These are phyloP conservation scores for Bergia puertoricense DNA, from an alignment of 92 coral and sea anemone species.

Conservation along the genomic window DNA sequence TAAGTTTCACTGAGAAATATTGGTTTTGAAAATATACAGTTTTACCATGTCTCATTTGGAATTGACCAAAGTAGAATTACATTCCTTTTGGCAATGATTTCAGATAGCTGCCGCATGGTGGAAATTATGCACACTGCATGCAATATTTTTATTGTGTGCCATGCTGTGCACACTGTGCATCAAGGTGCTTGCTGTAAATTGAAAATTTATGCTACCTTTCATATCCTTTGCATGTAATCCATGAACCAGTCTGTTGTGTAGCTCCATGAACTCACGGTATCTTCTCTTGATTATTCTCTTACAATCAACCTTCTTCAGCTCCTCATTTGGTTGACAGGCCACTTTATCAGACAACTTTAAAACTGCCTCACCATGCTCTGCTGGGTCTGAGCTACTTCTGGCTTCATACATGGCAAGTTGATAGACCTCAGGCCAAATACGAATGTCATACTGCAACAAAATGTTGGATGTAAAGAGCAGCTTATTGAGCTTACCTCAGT, in stretches of 20 bases:
- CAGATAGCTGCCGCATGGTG: too few relatives aligned
- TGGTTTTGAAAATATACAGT: too few relatives aligned
- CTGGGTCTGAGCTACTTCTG: conserved; percentile 17
- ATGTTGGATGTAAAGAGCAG: neutral
- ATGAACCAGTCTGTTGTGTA: conserved; percentile 77
- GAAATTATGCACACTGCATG: too few relatives aligned
- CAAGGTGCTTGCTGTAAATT: neutral
- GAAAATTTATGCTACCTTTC: conserved; percentile 66
- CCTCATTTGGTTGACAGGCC: neutral
- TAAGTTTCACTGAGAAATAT: too few relatives aligned
- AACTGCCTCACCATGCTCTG: conserved; percentile 39
- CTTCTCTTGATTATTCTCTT: conserved; percentile 79
- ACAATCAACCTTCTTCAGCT: conserved; percentile 38
- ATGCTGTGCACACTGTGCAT: too few relatives aligned
- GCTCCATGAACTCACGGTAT: conserved; percentile 96
- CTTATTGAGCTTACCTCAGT: neutral
- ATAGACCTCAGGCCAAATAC: conserved; percentile 79
- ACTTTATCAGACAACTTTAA: neutral
- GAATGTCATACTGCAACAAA: conserved; percentile 70
- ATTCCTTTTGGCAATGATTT: too few relatives aligned
- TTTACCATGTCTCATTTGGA: too few relatives aligned
- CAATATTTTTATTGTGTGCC: too few relatives aligned
- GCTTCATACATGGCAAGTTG: conserved; percentile 56
- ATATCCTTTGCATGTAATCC: conserved; percentile 65
- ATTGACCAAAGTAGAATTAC: too few relatives aligned